Evolutionary conservation across 2,888 invertebrate genomes (phyloP), one percentile per base, ranked within the genome.

Genomic region (Papilio gigon): DNA sequence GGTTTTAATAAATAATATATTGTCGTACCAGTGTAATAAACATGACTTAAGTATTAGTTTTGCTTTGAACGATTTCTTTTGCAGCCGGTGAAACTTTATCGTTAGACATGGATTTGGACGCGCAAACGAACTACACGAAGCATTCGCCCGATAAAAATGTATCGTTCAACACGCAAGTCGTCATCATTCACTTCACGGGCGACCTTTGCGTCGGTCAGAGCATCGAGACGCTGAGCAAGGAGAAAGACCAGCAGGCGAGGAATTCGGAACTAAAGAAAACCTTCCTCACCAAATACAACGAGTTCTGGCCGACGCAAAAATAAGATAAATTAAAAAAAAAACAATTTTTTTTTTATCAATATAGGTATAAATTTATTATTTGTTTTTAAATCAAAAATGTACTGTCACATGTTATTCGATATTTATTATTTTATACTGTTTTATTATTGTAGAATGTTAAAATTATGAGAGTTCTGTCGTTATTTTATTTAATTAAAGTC

Each of bases 181-280:
- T 93, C 70, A 94, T 94, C 37, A 93, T 94, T 42, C 94, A 94
- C 79, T 94, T 94, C 77, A 93, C 93, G n/a, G 93, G 93, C 0
- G 93, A 94, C 75, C 82, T 89, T 22, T 91, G 89, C 78, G 85
- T 93, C 11, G 89, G 90, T 0, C 92, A 93, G 70, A 92, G 93
- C 72, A 93, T 93, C 27, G 94, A 94, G 78, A 93, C 94, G 0
- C 84, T 94, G 12, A 94, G 94, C 83, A 94, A 94, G 78, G 94
- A 94, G 77, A 88, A 93, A 50, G 94, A 94, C 73, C 94, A 94
- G 73, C 94, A 94, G 77, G 93, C 93, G 3, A 87, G 94, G 65
- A 94, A 94, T 80, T 93, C 93, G 53, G 93, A 93, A 84, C 90
- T 94, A 77, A 86, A 94, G 74, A 93, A 93, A 83, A 93, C 93